These are phyloP conservation scores for Prosapia bicincta DNA, from an alignment of 2,888 invertebrate genomes.

Conservation along the genomic window DNA sequence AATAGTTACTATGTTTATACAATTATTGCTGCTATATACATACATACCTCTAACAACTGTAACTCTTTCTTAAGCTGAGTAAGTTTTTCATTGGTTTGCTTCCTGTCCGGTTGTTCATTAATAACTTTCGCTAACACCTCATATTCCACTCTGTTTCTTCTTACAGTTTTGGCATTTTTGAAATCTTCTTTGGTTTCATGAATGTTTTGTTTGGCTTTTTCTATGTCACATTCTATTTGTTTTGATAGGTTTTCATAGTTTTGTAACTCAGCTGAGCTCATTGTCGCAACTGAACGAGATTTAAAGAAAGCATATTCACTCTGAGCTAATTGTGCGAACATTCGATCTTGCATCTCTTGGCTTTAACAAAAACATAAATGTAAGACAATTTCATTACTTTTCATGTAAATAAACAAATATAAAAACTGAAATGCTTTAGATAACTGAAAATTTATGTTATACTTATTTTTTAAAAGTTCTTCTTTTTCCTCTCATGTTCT, in stretches of 20 bases:
- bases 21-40: no score
- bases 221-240: conserved; percentile 75
- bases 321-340: conserved; percentile 78
- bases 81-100: conserved; percentile 67
- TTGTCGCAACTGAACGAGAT: conserved; percentile 71
- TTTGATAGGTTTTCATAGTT: conserved; percentile 76
- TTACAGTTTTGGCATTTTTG: conserved; percentile 76
- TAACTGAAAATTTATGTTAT: background rate
- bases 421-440: background rate
- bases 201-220: conserved; percentile 75
- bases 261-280: conserved; percentile 79
- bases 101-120: conserved; percentile 83
- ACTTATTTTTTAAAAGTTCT: background rate
- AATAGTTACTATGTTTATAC: no score
- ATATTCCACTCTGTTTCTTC: conserved; percentile 90
- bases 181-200: conserved; percentile 79
- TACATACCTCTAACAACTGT: conserved; percentile 57
- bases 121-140: conserved; percentile 90
- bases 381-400: no score
- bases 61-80: conserved; percentile 70
- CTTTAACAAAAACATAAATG: conserved; percentile 47
- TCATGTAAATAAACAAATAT: no score
- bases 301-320: conserved; percentile 86
- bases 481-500: no score
- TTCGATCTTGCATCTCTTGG: conserved; percentile 69